phyloP scores from a whole-genome alignment of 2,113 vertebrate species.

The Dolichotis patagonum region DNA sequence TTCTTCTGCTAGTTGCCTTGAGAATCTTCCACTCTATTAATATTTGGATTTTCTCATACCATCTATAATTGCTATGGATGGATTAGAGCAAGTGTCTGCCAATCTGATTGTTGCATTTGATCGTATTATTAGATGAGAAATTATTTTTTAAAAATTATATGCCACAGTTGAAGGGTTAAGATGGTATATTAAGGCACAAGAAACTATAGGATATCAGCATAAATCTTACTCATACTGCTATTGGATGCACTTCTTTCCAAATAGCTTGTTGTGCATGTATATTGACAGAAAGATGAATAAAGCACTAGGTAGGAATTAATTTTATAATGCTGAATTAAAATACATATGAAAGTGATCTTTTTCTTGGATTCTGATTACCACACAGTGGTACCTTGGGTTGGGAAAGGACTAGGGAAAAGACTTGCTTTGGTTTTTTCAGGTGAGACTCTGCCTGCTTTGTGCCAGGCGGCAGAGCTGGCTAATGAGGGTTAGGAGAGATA shows the following conservation, averaged over 20 bases:
- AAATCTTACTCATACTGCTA: neutral
- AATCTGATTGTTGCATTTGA: neutral
- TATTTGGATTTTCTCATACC: neutral
- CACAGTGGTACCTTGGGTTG: neutral
- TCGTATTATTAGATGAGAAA: constrained; percentile 14
- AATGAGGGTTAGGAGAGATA: neutral
- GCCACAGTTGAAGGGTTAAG: neutral
- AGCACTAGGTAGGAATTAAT: neutral
- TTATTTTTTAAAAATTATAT: constrained; percentile 9
- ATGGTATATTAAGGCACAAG: neutral
- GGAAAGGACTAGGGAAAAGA: neutral
- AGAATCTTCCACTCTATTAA: neutral
- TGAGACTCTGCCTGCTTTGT: neutral
- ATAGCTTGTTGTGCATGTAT: neutral
- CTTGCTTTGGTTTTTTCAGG: neutral
- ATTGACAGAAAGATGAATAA: neutral
- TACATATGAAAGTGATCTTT: neutral
- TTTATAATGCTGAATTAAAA: neutral
- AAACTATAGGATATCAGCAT: neutral
- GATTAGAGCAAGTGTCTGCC: neutral
- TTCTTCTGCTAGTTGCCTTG: neutral
- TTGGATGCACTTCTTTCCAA: neutral
- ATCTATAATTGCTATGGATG: neutral
- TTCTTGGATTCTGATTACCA: neutral
- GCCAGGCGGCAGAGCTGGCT: neutral